These are phyloP conservation scores for Barypeithes pellucidus DNA, from an alignment of 2,888 invertebrate species.

Conservation along the genomic window DNA sequence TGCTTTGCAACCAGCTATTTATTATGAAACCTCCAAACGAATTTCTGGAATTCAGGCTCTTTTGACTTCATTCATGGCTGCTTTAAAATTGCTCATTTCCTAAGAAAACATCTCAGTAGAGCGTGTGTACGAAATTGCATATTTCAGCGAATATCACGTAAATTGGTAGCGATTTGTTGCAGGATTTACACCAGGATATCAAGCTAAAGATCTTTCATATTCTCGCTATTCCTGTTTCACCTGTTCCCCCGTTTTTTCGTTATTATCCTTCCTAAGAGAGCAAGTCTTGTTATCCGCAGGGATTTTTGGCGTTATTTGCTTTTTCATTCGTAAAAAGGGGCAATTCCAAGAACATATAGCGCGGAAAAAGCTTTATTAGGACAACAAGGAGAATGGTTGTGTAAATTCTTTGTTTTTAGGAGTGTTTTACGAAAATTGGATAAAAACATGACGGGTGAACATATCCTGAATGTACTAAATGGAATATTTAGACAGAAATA, in stretches of 20 bases:
- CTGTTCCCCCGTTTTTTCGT: constrained; percentile 41
- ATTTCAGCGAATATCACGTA: constrained; percentile 57
- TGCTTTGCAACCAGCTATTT: constrained; percentile 22
- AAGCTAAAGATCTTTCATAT: constrained; percentile 49
- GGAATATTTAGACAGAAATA: constrained; percentile 8
- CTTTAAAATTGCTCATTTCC: constrained; percentile 42
- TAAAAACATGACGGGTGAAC: constrained; percentile 22
- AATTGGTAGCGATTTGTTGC: constrained; percentile 61
- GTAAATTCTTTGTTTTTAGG: constrained; percentile 36
- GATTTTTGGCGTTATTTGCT: constrained; percentile 50
- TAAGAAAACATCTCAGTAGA: constrained; percentile 39
- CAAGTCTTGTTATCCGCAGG: constrained; percentile 46
- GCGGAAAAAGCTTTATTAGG: constrained; percentile 44
- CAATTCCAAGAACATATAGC: constrained; percentile 38
- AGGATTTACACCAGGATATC: constrained; percentile 54
- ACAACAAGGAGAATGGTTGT: constrained; percentile 27
- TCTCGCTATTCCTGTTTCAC: constrained; percentile 40
- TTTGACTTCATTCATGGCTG: constrained; percentile 22
- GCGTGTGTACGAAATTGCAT: constrained; percentile 45
- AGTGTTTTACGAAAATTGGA: constrained; percentile 36
- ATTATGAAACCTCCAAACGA: constrained; percentile 45
- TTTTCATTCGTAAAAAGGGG: constrained; percentile 41
- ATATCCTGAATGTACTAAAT: constrained; percentile 14
- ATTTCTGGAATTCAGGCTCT: constrained; percentile 39
- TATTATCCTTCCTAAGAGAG: constrained; percentile 41